Conservation (phyloP, 35 echinoderm and acorn worm genomes). For the Amphiura filiformis region DNA sequence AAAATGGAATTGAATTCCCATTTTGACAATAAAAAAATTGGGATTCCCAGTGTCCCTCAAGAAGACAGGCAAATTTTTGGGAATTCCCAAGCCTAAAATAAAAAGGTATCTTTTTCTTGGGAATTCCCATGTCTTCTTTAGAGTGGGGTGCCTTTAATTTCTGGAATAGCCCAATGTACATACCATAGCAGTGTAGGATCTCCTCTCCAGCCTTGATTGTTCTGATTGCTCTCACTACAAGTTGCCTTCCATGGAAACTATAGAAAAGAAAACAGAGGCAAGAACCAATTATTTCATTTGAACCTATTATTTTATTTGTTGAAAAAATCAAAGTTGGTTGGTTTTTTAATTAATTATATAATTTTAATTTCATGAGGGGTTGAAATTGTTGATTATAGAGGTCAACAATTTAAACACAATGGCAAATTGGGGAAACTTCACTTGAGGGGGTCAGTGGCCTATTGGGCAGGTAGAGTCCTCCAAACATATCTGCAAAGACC, state of each 20-base stretch:
- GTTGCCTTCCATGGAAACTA: constrained; percentile 47
- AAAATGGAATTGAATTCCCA: no score
- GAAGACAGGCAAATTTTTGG: no score
- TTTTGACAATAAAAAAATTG: no score
- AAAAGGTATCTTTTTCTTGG: no score
- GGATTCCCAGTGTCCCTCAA: no score
- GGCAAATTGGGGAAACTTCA: not conserved
- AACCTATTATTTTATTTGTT: not conserved
- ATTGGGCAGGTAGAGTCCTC: no score
- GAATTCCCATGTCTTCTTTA: no score
- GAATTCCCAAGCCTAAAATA: no score
- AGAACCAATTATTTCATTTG: not conserved
- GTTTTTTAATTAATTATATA: not conserved
- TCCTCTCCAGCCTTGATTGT: constrained; percentile 61
- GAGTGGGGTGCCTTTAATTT: no score
- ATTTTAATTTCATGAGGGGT: not conserved
- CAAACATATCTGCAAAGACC: no score
- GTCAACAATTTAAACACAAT: not conserved
- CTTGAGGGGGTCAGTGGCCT: not conserved
- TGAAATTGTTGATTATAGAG: not conserved
- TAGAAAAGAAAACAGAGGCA: not conserved
- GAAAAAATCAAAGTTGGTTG: not conserved
- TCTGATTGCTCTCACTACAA: constrained; percentile 55
- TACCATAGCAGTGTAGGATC: constrained; percentile 97
- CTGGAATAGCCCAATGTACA: no score